Conservation (phyloP, 2,797 vertebrate genomes). For the Scyliorhinus canicula region DNA sequence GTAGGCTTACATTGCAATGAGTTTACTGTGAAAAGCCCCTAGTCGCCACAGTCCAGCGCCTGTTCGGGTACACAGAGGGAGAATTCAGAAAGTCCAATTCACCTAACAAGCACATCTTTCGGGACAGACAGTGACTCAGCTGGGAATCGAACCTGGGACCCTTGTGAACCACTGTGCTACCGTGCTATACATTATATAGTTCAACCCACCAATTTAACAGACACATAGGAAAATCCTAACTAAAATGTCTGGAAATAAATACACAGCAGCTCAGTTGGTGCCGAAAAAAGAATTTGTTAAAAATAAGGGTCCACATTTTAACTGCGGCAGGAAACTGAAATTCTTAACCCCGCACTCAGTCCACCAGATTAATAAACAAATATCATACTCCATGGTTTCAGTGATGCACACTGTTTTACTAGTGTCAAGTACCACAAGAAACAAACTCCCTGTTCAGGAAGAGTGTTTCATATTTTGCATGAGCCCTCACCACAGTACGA, state of each 20-base stretch:
- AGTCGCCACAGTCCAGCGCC: too few species aligned
- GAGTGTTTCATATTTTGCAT: slow-evolving; percentile 11
- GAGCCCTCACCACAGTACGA: not conserved
- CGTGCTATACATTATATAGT: too few species aligned
- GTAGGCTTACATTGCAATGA: too few species aligned
- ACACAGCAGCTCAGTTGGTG: not conserved
- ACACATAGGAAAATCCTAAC: not conserved
- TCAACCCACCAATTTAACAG: not conserved
- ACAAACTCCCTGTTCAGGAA: not conserved
- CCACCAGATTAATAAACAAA: slow-evolving; percentile 25
- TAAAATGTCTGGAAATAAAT: not conserved
- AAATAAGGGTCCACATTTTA: not conserved
- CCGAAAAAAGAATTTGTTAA: not conserved
- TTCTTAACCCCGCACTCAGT: not conserved
- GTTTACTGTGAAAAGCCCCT: too few species aligned
- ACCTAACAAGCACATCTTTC: too few species aligned
- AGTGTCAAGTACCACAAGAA: not conserved
- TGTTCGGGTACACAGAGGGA: too few species aligned
- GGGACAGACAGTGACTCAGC: too few species aligned
- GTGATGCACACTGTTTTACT: not conserved
- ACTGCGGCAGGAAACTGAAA: not conserved
- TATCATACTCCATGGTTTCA: not conserved
- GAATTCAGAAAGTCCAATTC: too few species aligned
- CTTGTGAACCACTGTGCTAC: too few species aligned
- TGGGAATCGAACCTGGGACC: too few species aligned